Evolutionary conservation across 1,140 invertebrate genomes (phyloP).

Genomic region (Achroia grisella): DNA sequence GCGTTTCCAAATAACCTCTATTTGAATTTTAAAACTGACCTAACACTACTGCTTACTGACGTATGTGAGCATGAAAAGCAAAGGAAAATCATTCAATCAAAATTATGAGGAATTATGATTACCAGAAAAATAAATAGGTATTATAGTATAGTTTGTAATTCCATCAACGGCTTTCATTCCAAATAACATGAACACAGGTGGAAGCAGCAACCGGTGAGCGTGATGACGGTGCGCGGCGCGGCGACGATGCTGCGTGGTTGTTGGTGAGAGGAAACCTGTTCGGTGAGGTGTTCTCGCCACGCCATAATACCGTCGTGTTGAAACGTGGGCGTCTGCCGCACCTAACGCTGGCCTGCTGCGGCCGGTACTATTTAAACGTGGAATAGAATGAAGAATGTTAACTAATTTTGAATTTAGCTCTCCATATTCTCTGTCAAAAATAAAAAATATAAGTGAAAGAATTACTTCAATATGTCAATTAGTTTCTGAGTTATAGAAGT

Average conservation of each 20-base stretch:
- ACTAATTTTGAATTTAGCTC: too few species aligned
- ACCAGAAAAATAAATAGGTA: background rate
- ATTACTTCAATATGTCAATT: too few species aligned
- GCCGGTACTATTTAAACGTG: conserved; percentile 10
- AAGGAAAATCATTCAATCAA: conserved; percentile 18
- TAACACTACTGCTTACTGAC: too few species aligned
- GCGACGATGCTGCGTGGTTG: conserved; percentile 24
- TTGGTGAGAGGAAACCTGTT: conserved; percentile 67
- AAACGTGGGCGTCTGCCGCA: conserved; percentile 50
- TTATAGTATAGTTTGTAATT: conserved; percentile 9
- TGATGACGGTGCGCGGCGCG: too few species aligned
- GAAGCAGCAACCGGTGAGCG: conserved; percentile 4
- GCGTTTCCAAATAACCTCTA: conserved; percentile 23
- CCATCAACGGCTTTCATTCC: background rate
- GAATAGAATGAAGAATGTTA: too few species aligned
- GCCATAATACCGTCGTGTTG: conserved; percentile 11
- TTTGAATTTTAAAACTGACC: too few species aligned
- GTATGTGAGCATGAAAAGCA: too few species aligned
- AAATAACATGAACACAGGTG: background rate
- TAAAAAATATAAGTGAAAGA: too few species aligned
- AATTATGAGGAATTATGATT: background rate
- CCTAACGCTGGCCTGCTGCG: conserved; percentile 32
- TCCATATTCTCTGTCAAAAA: too few species aligned
- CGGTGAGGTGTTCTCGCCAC: conserved; percentile 14
- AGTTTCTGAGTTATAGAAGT: too few species aligned